Evolutionary conservation across 2,113 vertebrate species (phyloP).

Genomic region (Bubo scandiacus): DNA sequence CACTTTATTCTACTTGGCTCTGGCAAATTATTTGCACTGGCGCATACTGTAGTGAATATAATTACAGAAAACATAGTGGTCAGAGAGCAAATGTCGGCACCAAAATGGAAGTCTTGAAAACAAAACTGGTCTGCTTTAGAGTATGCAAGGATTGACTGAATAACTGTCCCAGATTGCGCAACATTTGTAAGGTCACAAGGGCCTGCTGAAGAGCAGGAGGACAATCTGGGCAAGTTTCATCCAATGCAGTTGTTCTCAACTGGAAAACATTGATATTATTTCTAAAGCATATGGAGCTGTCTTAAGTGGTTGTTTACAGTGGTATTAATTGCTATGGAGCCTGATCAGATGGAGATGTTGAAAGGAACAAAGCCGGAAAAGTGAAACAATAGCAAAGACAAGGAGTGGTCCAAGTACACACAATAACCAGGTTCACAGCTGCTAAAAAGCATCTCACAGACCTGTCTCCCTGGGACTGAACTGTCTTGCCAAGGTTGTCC

Average conservation of each 20-base stretch:
- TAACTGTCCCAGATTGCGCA: accelerated
- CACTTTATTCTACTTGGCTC: background rate
- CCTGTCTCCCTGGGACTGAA: background rate
- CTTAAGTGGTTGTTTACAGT: conserved; percentile 42
- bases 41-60: background rate
- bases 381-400: conserved; percentile 43
- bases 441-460: background rate
- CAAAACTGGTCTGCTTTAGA: background rate
- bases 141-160: background rate
- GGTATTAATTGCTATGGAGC: background rate
- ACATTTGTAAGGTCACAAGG: background rate
- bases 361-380: conserved; percentile 58
- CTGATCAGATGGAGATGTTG: conserved; percentile 19
- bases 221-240: background rate
- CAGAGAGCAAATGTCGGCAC: background rate
- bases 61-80: background rate
- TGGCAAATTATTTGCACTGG: background rate
- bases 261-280: background rate
- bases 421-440: conserved; percentile 43
- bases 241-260: background rate
- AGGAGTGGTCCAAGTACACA: conserved; percentile 4
- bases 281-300: conserved; percentile 22
- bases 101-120: background rate
- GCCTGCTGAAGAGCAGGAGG: background rate
- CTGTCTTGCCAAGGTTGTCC: background rate